A percentile compares a stretch with the other conserved stretches of the same genome.
phyloP scores from a whole-genome alignment of 2,888 invertebrate genomes.

The Scaptomyza cyrtandrae region DNA sequence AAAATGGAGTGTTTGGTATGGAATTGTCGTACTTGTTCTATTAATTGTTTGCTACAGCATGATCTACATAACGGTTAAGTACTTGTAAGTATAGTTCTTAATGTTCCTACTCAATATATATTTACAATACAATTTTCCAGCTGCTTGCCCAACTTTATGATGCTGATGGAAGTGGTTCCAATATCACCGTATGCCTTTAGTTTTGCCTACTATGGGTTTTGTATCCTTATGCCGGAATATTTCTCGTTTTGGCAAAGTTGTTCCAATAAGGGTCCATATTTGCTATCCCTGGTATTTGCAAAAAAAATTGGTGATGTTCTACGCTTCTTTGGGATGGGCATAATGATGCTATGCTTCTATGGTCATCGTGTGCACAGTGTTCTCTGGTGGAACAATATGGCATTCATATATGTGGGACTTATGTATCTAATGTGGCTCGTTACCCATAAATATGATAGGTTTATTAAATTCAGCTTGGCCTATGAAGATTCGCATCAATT shows the following conservation, averaged over 20 bases:
- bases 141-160: conserved; percentile 48
- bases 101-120: no score
- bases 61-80: conserved; percentile 25
- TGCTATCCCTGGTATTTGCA: conserved; percentile 23
- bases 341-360: conserved; percentile 31
- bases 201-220: conserved; percentile 33
- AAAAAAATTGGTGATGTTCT: conserved; percentile 30
- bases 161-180: conserved; percentile 45
- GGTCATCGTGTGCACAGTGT: conserved; percentile 33
- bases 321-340: conserved; percentile 31
- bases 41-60: neutral
- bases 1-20: conserved; percentile 5
- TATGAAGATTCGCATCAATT: conserved; percentile 1
- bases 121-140: conserved; percentile 19
- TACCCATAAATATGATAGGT: conserved; percentile 9
- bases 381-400: conserved; percentile 46
- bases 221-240: conserved; percentile 28
- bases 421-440: conserved; percentile 16
- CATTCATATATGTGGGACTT: conserved; percentile 31
- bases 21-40: neutral
- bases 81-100: conserved; percentile 38
- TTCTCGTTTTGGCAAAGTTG: conserved; percentile 13
- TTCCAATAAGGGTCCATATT: no score
- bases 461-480: neutral
- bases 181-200: conserved; percentile 32